Base-by-base conservation (phyloP, 2,113 vertebrate species). In the Hyperopisus bebe region DNA sequence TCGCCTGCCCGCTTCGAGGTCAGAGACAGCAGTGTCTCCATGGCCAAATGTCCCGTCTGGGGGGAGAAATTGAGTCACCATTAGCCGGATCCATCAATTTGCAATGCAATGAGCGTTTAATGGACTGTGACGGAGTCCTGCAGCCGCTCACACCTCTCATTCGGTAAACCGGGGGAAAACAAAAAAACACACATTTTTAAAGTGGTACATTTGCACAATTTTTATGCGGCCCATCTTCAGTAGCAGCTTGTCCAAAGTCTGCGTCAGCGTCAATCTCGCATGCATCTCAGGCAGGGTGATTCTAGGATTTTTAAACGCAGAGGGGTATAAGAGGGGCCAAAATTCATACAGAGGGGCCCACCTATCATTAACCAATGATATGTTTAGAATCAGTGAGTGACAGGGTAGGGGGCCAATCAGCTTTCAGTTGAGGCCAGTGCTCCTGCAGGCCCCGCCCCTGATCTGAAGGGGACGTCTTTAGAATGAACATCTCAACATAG, bases 1-100 rank as follows among this genome's bases (percentile, higher is more conserved):
- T 99, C 98, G 51, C 98, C 98, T 7, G 98, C 98, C 94, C 98
- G 95, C 90, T 98, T 99, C 0, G 98, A 99, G 42, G 98, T 99
- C 90, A 99, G 96, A 1, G 98, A 99, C 74, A 99, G 91, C 24
- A 99, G 91, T 0, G 98, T 99, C 92, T 99, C 98, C 98, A 99
- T 99, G 92, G 98, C 98, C 93, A 99, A 94, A 93, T 99, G 98
- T 90, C 98, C 98, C 17, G 98, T 97, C 98, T 99, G 93, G 44
- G 10, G 9, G 53, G 53, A 84, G 46, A 27, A 85, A 21, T 7
- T 27, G 85, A n/a, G 55, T 8, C 21, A 46, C 35, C 35, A 6
- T 80, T 35, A 80, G 74, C 15, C 7, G 42, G 42, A 17, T 80
- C 35, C 5, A 80, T 80, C 35, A 47, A 47, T 47, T 47, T 47